phyloP scores from a whole-genome alignment of 2,797 vertebrate species.

The Tapera naevia region DNA sequence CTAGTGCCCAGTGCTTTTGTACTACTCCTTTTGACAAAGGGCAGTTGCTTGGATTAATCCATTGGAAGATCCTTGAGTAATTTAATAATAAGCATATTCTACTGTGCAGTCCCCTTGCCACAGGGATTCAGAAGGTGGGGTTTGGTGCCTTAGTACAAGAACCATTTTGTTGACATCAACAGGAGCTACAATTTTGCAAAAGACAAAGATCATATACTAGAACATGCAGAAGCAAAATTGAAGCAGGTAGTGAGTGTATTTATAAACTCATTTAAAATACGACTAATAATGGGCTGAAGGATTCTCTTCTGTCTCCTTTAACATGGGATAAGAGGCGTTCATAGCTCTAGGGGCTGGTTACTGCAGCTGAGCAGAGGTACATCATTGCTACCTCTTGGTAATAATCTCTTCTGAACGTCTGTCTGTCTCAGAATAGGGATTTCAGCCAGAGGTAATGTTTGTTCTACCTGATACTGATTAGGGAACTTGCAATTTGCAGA shows the following conservation, averaged over 20 bases:
- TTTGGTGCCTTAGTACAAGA: background rate
- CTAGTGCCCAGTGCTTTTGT: background rate
- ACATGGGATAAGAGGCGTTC: background rate
- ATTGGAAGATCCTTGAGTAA: background rate
- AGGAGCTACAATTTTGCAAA: background rate
- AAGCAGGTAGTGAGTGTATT: background rate
- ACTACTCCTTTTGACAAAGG: background rate
- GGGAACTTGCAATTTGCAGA: background rate
- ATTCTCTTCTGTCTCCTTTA: background rate
- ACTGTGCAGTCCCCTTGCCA: background rate
- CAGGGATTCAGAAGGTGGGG: background rate
- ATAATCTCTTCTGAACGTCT: background rate
- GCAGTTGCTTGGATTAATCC: background rate
- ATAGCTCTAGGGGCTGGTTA: background rate
- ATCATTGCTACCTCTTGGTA: background rate
- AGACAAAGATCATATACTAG: background rate
- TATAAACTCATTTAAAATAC: background rate
- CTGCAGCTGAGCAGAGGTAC: background rate
- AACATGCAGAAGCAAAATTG: background rate
- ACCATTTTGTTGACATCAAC: background rate
- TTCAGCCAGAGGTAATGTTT: background rate
- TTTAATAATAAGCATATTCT: background rate
- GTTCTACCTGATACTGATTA: background rate
- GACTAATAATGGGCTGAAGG: background rate
- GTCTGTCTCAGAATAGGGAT: background rate